Conservation (phyloP, 1,140 invertebrate species). For the Pectinophora gossypiella region DNA sequence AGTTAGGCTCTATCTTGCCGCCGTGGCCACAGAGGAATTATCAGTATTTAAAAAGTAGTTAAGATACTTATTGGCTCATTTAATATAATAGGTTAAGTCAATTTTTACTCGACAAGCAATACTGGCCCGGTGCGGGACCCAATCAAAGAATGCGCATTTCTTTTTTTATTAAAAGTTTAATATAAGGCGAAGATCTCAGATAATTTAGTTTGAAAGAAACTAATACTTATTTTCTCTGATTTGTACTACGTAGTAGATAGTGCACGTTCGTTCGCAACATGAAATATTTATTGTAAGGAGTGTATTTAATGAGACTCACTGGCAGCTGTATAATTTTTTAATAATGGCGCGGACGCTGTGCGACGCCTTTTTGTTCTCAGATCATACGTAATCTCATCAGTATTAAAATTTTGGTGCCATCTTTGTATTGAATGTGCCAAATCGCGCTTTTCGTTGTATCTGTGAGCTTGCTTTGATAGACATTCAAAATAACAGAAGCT, state of each 20-base stretch:
- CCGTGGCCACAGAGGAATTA: conserved; percentile 16
- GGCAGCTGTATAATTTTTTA: conserved; percentile 51
- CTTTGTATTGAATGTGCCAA: conserved; percentile 11
- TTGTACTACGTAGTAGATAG: conserved; percentile 36
- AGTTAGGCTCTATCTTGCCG: conserved; percentile 15
- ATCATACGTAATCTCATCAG: not conserved
- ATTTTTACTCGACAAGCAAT: conserved; percentile 32
- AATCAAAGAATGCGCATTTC: conserved; percentile 47
- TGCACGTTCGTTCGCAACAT: conserved; percentile 56
- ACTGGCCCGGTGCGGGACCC: conserved; percentile 32
- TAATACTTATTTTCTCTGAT: conserved; percentile 21
- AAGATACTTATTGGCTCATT: conserved; percentile 24
- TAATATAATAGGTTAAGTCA: conserved; percentile 32
- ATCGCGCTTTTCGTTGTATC: conserved; percentile 2
- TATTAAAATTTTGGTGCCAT: conserved; percentile 1
- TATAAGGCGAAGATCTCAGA: conserved; percentile 68
- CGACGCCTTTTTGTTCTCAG: conserved; percentile 1
- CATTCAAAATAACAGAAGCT: not conserved
- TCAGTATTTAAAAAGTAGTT: conserved; percentile 35
- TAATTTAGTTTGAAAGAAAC: conserved; percentile 59
- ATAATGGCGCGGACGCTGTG: conserved; percentile 20
- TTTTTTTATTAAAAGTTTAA: conserved; percentile 32
- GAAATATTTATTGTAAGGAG: conserved; percentile 37
- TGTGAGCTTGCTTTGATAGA: not conserved
- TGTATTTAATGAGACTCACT: conserved; percentile 52